A percentile compares a stretch with the other conserved stretches of the same genome.
phyloP scores from a whole-genome alignment of 2,113 vertebrate genomes.

The Hemicordylus capensis region DNA sequence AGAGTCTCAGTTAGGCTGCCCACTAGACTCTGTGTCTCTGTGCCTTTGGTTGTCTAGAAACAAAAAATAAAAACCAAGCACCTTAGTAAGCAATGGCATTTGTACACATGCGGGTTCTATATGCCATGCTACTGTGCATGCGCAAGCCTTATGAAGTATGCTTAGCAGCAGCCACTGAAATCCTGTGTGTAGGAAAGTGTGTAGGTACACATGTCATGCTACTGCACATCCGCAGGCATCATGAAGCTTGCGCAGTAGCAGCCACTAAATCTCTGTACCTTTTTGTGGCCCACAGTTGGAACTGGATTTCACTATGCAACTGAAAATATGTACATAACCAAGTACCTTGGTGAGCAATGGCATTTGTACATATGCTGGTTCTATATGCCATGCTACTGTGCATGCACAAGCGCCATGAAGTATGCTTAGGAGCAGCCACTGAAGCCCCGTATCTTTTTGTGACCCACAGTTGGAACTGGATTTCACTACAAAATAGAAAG shows the following conservation, averaged over 20 bases:
- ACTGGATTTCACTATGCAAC: too few relatives aligned
- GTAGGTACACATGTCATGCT: too few relatives aligned
- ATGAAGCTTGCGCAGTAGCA: too few relatives aligned
- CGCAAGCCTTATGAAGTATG: neutral
- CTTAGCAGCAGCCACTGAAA: neutral
- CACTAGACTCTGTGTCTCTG: conserved; percentile 44
- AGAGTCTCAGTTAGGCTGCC: conserved; percentile 67
- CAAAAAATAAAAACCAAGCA: conserved; percentile 2
- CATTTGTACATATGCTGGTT: neutral
- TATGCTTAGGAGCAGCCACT: neutral
- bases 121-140: too few relatives aligned
- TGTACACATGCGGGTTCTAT: too few relatives aligned
- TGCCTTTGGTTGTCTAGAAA: conserved; percentile 44
- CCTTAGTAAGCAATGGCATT: neutral
- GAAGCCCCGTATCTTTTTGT: neutral
- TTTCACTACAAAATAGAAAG: too few relatives aligned
- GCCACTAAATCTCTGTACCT: too few relatives aligned
- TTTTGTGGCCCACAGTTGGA: too few relatives aligned
- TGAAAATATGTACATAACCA: neutral
- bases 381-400: too few relatives aligned
- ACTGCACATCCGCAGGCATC: too few relatives aligned
- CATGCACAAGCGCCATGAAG: neutral
- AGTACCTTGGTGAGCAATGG: neutral
- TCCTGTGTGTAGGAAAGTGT: too few relatives aligned
- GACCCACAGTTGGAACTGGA: too few relatives aligned